Conservation (phyloP, 2,113 vertebrate species). For the Sarotherodon lohbergeri region DNA sequence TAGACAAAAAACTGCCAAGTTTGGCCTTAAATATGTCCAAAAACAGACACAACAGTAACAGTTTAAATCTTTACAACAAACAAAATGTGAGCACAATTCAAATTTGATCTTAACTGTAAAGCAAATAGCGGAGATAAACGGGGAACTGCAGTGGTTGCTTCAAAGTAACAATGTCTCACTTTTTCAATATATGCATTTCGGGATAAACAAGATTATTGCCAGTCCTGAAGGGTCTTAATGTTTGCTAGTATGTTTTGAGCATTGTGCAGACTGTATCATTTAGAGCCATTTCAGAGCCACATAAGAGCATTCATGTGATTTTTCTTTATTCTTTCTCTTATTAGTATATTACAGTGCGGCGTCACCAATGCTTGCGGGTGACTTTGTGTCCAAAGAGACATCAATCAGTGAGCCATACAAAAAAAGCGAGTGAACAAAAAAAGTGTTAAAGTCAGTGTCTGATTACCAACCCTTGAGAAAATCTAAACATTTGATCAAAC, state of each 20-base stretch:
- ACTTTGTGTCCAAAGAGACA: constrained; percentile 51
- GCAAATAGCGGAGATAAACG: neutral
- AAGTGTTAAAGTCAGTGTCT: neutral
- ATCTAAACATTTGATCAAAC: constrained; percentile 14
- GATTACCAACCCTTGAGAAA: neutral
- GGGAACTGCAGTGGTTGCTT: neutral
- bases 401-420: constrained; percentile 1
- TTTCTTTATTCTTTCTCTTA: neutral
- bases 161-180: neutral
- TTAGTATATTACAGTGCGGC: constrained; percentile 1
- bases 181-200: neutral
- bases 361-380: constrained; percentile 5
- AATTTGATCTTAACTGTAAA: neutral
- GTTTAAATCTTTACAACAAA: neutral
- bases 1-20: neutral
- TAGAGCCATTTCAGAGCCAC: constrained; percentile 2
- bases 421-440: constrained; percentile 4
- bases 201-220: neutral
- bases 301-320: constrained; percentile 5
- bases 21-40: neutral
- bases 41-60: neutral
- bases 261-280: constrained; percentile 1
- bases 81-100: neutral
- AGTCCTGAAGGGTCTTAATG: constrained; percentile 5
- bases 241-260: neutral